These are phyloP conservation scores for Chelmon rostratus DNA, from an alignment of 2,797 vertebrate species.

Conservation along the genomic window DNA sequence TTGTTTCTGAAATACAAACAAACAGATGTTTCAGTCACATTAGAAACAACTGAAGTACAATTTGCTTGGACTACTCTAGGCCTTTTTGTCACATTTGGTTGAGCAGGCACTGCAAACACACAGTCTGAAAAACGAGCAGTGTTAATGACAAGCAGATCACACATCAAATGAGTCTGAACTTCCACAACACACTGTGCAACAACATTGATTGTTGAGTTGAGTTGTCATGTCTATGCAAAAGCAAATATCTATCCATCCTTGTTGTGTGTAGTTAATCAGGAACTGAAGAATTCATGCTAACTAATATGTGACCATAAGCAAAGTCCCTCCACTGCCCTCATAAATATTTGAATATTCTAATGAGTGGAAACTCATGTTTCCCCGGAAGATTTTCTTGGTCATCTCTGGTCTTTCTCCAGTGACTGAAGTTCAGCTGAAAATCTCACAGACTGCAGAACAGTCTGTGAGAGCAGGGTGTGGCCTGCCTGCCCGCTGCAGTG, in stretches of 20 bases:
- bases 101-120: too few species aligned
- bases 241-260: neutral
- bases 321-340: neutral
- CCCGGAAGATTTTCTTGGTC: neutral
- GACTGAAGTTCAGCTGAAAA: neutral
- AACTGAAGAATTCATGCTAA: neutral
- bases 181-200: neutral
- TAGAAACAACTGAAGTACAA: neutral
- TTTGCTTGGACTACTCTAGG: neutral
- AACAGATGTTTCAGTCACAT: neutral
- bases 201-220: neutral
- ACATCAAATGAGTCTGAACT: neutral
- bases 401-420: neutral
- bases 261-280: neutral
- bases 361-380: neutral
- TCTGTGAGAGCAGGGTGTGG: neutral
- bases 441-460: neutral
- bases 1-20: neutral
- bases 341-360: constrained; percentile 28
- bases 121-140: too few species aligned
- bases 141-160: neutral
- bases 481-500: neutral
- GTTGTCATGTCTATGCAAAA: neutral
- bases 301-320: neutral
- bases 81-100: neutral